Percentiles rank a stretch among this genome's conserved stretches.
Evolutionary conservation across 2,113 vertebrate genomes (phyloP).

Genomic region (Cavia aperea): DNA sequence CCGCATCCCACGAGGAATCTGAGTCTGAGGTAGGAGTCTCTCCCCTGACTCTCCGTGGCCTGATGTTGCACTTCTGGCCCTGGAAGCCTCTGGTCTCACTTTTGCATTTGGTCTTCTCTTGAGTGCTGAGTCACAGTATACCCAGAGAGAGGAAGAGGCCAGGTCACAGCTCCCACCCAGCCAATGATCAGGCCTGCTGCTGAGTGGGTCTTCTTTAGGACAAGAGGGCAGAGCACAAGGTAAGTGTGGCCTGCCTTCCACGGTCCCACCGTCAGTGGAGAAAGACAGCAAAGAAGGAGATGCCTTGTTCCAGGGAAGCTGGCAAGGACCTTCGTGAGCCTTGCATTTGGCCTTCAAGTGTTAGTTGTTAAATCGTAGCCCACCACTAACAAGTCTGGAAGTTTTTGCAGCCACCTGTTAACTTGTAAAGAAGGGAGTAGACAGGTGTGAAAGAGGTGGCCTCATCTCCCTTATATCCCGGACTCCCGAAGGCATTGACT

Average conservation of each 20-base stretch:
- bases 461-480: neutral
- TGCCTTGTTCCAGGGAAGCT: neutral
- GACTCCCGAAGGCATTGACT: neutral
- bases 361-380: neutral
- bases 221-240: neutral
- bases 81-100: neutral
- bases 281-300: neutral
- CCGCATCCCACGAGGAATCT: slow-evolving; percentile 94
- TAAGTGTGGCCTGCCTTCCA: neutral
- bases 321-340: neutral
- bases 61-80: accelerated
- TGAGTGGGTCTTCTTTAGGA: neutral
- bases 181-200: neutral
- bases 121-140: neutral
- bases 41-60: neutral
- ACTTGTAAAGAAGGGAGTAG: neutral
- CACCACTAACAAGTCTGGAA: neutral
- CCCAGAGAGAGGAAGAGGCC: neutral
- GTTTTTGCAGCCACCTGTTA: neutral
- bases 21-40: slow-evolving; percentile 89
- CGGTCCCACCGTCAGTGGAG: neutral
- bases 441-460: neutral
- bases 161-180: neutral
- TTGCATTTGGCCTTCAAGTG: neutral
- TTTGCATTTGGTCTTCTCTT: neutral